phyloP scores from a whole-genome alignment of 2,797 vertebrate genomes.

The Thunnus albacares region DNA sequence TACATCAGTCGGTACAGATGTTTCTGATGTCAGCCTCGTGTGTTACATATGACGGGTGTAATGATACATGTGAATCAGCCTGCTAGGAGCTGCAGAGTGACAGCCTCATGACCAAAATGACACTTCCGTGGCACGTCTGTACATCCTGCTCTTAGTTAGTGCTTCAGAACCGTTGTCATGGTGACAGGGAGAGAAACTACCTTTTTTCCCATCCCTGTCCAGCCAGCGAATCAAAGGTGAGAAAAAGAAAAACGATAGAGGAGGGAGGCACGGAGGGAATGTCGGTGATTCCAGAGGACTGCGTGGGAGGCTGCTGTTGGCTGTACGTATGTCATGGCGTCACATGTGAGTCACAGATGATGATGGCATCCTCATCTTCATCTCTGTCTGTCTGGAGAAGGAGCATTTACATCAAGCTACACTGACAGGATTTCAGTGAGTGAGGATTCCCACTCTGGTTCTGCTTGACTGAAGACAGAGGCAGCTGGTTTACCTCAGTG shows the following conservation, averaged over 20 bases:
- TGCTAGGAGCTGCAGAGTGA: background rate
- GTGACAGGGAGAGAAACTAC: conserved; percentile 28
- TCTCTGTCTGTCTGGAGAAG: background rate
- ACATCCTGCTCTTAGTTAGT: conserved; percentile 19
- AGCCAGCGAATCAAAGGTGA: background rate
- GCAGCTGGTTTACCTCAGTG: conserved; percentile 10
- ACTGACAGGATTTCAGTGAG: background rate
- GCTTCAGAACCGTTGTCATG: conserved; percentile 43
- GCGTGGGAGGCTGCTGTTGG: conserved; percentile 25
- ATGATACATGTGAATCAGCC: background rate
- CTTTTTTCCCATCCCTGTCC: background rate
- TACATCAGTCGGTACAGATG: background rate
- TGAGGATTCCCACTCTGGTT: conserved; percentile 19
- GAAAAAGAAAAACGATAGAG: background rate
- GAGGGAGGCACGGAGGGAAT: background rate
- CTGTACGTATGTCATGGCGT: conserved; percentile 22
- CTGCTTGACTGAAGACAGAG: background rate
- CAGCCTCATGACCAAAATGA: no score
- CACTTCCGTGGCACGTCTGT: background rate
- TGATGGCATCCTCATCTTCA: conserved; percentile 23
- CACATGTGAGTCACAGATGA: conserved; percentile 44
- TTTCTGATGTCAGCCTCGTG: background rate
- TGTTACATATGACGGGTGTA: background rate
- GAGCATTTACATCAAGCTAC: background rate
- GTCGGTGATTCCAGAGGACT: conserved; percentile 26